phyloP scores from a whole-genome alignment of 2,797 vertebrate genomes.

The Crocodylus rhombifer region DNA sequence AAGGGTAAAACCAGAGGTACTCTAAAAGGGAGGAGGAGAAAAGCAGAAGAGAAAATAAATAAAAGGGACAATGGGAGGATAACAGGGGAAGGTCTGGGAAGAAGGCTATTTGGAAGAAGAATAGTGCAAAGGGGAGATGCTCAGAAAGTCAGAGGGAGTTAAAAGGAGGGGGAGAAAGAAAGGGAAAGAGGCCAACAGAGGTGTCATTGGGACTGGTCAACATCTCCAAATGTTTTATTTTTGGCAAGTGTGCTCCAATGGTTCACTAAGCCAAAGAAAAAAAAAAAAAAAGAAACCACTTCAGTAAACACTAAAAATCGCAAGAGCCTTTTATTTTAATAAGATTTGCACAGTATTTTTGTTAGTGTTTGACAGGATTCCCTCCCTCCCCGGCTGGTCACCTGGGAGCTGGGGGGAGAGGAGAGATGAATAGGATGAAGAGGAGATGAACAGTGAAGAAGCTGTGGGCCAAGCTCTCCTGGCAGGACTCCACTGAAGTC shows the following conservation, averaged over 20 bases:
- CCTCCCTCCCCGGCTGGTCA: constrained; percentile 66
- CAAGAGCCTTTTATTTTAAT: constrained; percentile 61
- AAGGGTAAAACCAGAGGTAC: not conserved
- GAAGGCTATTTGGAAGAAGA: not conserved
- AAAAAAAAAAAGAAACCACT: constrained; percentile 63
- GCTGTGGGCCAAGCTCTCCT: not conserved
- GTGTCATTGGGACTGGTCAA: constrained; percentile 11
- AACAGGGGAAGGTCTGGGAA: not conserved
- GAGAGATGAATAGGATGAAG: constrained; percentile 42
- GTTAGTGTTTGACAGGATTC: constrained; percentile 56
- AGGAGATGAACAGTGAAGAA: constrained; percentile 9
- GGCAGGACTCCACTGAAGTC: not conserved
- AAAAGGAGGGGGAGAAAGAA: constrained; percentile 15
- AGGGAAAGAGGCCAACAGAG: constrained; percentile 64
- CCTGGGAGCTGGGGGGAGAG: constrained; percentile 37
- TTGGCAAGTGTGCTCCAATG: constrained; percentile 47
- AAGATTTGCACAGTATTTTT: constrained; percentile 70
- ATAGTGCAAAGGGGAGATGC: not conserved
- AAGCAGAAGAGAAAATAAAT: not conserved
- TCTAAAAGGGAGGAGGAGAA: rapidly evolving
- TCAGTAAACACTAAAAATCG: constrained; percentile 65
- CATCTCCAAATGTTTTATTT: constrained; percentile 31
- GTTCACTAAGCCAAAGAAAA: constrained; percentile 31
- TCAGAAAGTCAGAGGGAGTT: not conserved
- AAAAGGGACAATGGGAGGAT: rapidly evolving